phyloP scores from a whole-genome alignment of 2,113 vertebrate species.

The Oplegnathus fasciatus region DNA sequence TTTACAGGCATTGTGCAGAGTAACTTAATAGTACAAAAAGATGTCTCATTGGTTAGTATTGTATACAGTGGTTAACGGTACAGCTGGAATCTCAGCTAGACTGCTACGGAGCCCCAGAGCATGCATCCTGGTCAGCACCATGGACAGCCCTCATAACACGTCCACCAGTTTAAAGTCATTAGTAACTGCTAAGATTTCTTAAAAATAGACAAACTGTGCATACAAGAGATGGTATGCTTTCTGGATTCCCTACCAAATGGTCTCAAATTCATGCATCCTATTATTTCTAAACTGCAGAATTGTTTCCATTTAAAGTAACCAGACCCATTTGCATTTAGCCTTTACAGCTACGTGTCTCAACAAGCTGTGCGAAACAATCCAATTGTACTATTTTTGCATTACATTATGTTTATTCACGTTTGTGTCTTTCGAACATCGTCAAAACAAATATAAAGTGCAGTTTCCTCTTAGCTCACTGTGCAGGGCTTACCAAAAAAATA shows the following conservation, averaged over 20 bases:
- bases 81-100: slow-evolving; percentile 4
- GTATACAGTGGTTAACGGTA: neutral
- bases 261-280: neutral
- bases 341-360: neutral
- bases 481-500: neutral
- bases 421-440: too few relatives aligned
- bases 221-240: neutral
- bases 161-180: neutral
- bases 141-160: neutral
- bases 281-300: neutral
- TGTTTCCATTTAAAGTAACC: neutral
- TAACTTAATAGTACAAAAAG: neutral
- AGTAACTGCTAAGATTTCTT: neutral
- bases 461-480: neutral
- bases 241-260: neutral
- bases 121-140: slow-evolving; percentile 2
- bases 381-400: neutral
- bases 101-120: neutral
- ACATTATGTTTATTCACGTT: too few relatives aligned
- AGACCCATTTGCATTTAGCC: neutral
- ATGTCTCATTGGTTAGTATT: neutral
- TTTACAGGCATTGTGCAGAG: neutral
- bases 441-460: too few relatives aligned
- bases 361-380: neutral
- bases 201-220: neutral